Evolutionary conservation across 2,113 vertebrate species (phyloP), one percentile per base, ranked within the genome.

Genomic region (Xiphophorus couchianus): DNA sequence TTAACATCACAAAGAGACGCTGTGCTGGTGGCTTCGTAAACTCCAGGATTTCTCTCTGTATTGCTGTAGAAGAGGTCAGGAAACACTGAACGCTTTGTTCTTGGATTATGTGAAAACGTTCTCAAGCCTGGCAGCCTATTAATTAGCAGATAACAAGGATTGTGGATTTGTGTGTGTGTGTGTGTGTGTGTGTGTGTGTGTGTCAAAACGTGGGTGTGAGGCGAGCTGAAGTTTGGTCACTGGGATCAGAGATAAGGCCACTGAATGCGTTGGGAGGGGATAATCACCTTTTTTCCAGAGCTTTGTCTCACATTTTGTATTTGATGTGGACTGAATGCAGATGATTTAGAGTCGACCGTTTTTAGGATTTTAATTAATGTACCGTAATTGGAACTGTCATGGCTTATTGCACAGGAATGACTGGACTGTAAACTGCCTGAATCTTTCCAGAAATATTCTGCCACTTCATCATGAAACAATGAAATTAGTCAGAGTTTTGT

Each of bases 111-210:
- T 69, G 28, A 27, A 61, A 58, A 58, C 22, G 4, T 2, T 48
- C 37, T 25, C 6, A 19, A 72, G 39, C 85, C 27, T 69, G 37
- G 48, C 9, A 29, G 48, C 19, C 74, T 78, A 74, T 72, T 84
- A 83, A 78, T 78, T 67, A 78, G 61, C 22, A 82, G 78, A 80
- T 79, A 82, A 74, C 44, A 28, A 37, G 69, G 69, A 74, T 62
- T 62, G 58, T 77, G 74, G 0, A 2, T 73, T 61, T 28, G 69
- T 48, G 63, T 19, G 61, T 60, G 33, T 37, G 35, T 37, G 42
- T 39, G 62, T 19, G 60, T 1, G 28, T 28, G 28, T 28, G 27
- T 28, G 27, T 28, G 27, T 28, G 27, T 28, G 27, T 28, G 27
- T 28, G 27, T 61, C 25, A 51, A 37, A 19, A 48, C 44, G 17